Evolutionary conservation across 2,888 invertebrate species (phyloP), one percentile per base, ranked within the genome.

Genomic region (Archips crataeganus): DNA sequence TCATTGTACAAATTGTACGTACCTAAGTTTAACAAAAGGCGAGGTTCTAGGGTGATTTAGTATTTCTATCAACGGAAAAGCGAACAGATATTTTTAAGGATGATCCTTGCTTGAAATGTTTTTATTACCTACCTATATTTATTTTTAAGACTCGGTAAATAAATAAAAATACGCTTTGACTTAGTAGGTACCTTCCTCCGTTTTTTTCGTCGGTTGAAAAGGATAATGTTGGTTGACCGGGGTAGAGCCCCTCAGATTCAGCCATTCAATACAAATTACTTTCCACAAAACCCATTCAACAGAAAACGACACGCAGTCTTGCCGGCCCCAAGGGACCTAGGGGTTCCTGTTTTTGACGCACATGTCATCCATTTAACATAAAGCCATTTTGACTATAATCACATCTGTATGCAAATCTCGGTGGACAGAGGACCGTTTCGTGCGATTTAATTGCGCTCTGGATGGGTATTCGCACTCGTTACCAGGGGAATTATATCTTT

Each of bases 401-500:
- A 72, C 65, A 72, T 75, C 69, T 72, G 72, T 70, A 65, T 69
- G 75, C 75, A 74, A 74, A 74, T 74, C 74, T 74, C 74, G 65
- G 39, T 59, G 74, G 74, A 70, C 74, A 54, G 51, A 69, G 70
- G 51, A 65, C 70, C 70, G 65, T 74, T 74, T 74, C 70, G 63
- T 65, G 74, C 70, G 70, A 61, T 74, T 74, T 74, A 74, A 74
- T 74, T 70, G 74, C 71, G 45, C 60, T 11, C 75, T 70, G 75
- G 76, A 73, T 76, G 67, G 71, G 74, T 74, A 67, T 64, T 69
- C 72, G 70, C 73, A 71, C 75, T 75, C 70, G 70, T 72, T 66
- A 72, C 69, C 67, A 66, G 73, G 67, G 72, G 75, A 72, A 75
- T 75, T 75, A 75, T 72, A 76, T 79, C 79, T 79, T 77, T 79